Conservation (phyloP, 1,140 invertebrate genomes). For the Cherax destructor region DNA sequence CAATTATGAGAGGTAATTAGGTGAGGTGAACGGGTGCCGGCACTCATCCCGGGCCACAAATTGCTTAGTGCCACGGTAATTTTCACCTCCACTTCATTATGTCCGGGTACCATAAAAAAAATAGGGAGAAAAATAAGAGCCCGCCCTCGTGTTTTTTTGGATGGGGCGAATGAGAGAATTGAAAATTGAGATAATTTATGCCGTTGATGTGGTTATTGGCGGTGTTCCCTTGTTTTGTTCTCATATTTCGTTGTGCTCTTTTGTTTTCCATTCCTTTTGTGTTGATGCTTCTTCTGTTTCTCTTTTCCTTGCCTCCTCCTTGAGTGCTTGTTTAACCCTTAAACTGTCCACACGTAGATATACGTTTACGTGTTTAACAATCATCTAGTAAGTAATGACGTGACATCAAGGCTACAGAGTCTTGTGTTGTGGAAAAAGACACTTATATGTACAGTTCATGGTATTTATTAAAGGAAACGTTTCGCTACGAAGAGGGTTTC, state of each 20-base stretch:
- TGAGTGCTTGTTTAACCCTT: too few species aligned
- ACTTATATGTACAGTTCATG: too few species aligned
- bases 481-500: too few species aligned
- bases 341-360: too few species aligned
- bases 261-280: background rate
- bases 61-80: slow-evolving; percentile 2
- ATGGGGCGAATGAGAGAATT: background rate
- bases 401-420: too few species aligned
- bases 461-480: too few species aligned
- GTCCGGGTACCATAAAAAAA: background rate
- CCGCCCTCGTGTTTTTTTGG: background rate
- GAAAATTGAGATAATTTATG: background rate
- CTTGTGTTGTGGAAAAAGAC: too few species aligned
- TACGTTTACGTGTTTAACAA: too few species aligned
- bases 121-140: background rate
- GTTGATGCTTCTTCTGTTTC: background rate
- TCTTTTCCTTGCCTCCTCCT: background rate
- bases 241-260: background rate
- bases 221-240: background rate
- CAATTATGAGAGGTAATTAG: background rate
- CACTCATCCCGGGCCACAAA: background rate
- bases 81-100: background rate
- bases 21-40: background rate
- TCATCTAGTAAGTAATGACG: too few species aligned
- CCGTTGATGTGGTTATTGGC: background rate